phyloP scores from a whole-genome alignment of 2,113 vertebrate genomes.

The Neotragus moschatus region DNA sequence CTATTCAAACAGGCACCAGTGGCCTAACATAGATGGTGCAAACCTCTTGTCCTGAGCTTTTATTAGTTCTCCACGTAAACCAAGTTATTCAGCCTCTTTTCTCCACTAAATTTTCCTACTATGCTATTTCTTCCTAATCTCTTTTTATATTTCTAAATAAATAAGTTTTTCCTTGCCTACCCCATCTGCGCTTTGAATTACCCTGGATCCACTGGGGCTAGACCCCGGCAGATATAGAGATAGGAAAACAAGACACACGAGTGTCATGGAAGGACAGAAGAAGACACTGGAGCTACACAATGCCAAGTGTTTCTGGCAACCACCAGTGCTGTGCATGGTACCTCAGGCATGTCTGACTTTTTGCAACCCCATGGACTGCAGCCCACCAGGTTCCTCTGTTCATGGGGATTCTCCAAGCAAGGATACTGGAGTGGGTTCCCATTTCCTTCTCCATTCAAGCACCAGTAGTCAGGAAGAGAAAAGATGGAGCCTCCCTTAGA shows the following conservation, averaged over 20 bases:
- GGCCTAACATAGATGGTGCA: too few species aligned
- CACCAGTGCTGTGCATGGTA: neutral
- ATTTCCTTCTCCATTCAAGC: neutral
- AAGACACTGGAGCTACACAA: neutral
- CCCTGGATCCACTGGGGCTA: too few species aligned
- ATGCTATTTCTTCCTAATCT: too few species aligned
- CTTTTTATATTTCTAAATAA: too few species aligned
- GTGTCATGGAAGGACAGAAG: neutral
- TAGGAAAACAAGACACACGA: neutral
- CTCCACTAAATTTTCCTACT: too few species aligned
- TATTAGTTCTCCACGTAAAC: too few species aligned
- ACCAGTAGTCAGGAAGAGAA: neutral
- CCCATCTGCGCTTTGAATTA: too few species aligned
- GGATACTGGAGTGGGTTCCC: neutral
- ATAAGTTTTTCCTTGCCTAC: too few species aligned
- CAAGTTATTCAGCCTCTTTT: too few species aligned
- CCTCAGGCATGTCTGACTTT: neutral
- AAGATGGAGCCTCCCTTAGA: neutral
- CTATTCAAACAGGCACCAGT: too few species aligned
- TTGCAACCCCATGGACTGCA: neutral
- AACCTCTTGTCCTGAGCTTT: too few species aligned
- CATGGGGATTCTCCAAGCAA: neutral
- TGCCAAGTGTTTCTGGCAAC: neutral
- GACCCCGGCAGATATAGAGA: neutral
- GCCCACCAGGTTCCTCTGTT: neutral